phyloP scores from a whole-genome alignment of 1,140 invertebrate species.

The Caerostris extrusa region DNA sequence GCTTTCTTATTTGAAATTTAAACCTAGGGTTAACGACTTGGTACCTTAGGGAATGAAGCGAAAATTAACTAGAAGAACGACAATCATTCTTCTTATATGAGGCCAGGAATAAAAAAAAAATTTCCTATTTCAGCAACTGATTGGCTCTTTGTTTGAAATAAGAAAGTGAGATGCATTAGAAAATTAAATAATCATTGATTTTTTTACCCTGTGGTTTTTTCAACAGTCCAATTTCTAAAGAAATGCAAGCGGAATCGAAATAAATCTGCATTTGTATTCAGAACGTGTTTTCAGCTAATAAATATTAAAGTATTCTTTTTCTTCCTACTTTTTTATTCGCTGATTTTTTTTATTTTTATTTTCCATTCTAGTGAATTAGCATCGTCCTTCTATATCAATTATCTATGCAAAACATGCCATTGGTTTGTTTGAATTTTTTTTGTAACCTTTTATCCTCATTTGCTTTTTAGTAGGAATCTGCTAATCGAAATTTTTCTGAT shows the following conservation, averaged over 20 bases:
- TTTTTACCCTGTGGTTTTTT: neutral
- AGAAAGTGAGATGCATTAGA: slow-evolving; percentile 52
- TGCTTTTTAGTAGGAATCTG: too few relatives aligned
- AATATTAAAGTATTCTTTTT: neutral
- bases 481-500: too few relatives aligned
- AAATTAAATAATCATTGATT: slow-evolving; percentile 59
- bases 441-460: too few relatives aligned
- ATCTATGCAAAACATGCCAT: slow-evolving; percentile 15
- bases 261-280: slow-evolving; percentile 51
- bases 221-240: neutral
- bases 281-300: slow-evolving; percentile 27
- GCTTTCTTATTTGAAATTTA: slow-evolving; percentile 48
- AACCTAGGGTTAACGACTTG: slow-evolving; percentile 1
- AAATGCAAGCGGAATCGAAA: neutral
- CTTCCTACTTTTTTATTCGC: neutral
- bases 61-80: slow-evolving; percentile 60
- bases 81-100: slow-evolving; percentile 39
- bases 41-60: neutral
- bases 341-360: neutral
- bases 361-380: neutral
- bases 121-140: slow-evolving; percentile 28
- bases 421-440: neutral
- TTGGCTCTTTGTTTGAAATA: slow-evolving; percentile 56
- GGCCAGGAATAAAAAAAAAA: slow-evolving; percentile 14
- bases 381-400: slow-evolving; percentile 32